A percentile compares a stretch with the other conserved stretches of the same genome.
Conservation (phyloP, 2,113 vertebrate genomes). For the Centropus unirufus region DNA sequence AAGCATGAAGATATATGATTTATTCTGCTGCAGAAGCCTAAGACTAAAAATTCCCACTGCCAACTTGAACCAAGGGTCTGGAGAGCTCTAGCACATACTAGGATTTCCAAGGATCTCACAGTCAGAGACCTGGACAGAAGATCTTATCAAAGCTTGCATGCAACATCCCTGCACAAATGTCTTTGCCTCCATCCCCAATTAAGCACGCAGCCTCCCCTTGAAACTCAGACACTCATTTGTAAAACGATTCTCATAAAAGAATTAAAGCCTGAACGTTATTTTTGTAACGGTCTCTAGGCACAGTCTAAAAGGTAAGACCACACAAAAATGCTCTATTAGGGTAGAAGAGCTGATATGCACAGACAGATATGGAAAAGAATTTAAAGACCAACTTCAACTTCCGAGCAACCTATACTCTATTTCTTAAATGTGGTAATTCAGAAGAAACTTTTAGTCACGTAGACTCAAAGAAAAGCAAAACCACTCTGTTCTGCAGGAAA, state of each 20-base stretch:
- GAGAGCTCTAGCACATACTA: not conserved
- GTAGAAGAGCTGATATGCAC: not conserved
- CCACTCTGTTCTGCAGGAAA: not conserved
- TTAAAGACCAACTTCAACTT: not conserved
- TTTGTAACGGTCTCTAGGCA: not conserved
- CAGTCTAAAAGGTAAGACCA: not conserved
- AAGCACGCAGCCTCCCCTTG: not conserved
- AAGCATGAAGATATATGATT: not conserved
- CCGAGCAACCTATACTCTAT: not conserved
- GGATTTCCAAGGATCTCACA: not conserved
- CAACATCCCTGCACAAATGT: not conserved
- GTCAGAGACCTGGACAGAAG: not conserved
- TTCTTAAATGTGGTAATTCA: not conserved
- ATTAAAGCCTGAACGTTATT: not conserved
- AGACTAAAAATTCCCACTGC: not conserved
- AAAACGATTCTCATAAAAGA: not conserved
- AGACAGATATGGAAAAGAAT: not conserved
- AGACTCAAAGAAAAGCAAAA: not conserved
- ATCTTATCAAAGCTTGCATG: rapidly evolving
- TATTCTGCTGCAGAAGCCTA: not conserved
- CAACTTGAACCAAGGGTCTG: not conserved
- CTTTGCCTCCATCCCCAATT: not conserved
- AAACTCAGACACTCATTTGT: not conserved
- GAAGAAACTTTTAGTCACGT: not conserved
- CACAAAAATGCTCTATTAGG: rapidly evolving